Evolutionary conservation across 2,797 vertebrate genomes (phyloP).

Genomic region (Tragelaphus eurycerus): DNA sequence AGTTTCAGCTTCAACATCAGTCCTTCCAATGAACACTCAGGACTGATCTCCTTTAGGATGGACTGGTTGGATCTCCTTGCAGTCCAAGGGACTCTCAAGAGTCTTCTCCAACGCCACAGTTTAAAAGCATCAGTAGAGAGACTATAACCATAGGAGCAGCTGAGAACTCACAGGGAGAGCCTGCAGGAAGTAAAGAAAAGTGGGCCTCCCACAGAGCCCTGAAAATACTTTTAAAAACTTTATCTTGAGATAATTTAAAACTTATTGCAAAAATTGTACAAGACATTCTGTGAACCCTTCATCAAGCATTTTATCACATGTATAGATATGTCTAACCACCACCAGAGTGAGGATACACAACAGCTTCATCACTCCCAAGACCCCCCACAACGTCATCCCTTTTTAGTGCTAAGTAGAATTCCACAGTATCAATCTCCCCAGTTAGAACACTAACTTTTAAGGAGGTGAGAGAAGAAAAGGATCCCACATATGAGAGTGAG

Average conservation of each 20-base stretch:
- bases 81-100: not conserved
- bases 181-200: not conserved
- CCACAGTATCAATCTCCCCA: not conserved
- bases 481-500: not conserved
- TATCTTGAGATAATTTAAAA: not conserved
- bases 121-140: not conserved
- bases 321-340: not conserved
- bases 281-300: not conserved
- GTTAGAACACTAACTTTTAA: not conserved
- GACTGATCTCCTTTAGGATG: not conserved
- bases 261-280: not conserved
- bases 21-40: not conserved
- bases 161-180: not conserved
- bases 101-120: accelerated
- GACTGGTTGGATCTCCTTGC: not conserved
- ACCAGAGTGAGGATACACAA: not conserved
- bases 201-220: not conserved
- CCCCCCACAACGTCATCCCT: accelerated
- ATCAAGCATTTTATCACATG: not conserved
- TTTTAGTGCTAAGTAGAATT: not conserved
- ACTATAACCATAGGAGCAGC: not conserved
- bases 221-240: not conserved
- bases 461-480: not conserved
- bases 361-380: not conserved
- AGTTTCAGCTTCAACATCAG: not conserved